A percentile compares a stretch with the other conserved stretches of the same genome.
These are phyloP conservation scores for Biston betularia DNA, from an alignment of 2,888 invertebrate genomes.

Conservation along the genomic window DNA sequence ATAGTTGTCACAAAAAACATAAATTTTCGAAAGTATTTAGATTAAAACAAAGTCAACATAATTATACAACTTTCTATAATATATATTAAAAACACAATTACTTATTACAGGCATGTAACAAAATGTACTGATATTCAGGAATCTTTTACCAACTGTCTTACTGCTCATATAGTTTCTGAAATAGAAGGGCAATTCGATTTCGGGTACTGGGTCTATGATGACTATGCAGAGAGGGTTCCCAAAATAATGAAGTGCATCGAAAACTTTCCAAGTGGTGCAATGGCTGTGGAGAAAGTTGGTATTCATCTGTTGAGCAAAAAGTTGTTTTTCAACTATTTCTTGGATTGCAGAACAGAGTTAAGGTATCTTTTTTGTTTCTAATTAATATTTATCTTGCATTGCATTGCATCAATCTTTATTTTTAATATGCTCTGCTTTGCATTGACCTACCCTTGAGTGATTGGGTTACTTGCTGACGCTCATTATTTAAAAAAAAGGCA, in stretches of 20 bases:
- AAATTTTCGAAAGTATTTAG: too few relatives aligned
- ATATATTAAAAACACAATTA: background rate
- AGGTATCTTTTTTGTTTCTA: constrained; percentile 50
- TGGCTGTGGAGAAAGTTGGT: constrained; percentile 58
- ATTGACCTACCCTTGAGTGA: too few relatives aligned
- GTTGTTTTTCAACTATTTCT: constrained; percentile 41
- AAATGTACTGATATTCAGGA: constrained; percentile 58
- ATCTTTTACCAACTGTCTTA: constrained; percentile 57
- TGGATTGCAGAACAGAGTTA: constrained; percentile 39
- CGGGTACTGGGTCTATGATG: constrained; percentile 43
- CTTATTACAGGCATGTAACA: constrained; percentile 63
- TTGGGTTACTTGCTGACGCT: too few relatives aligned
- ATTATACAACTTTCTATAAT: background rate
- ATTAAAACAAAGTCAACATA: background rate
- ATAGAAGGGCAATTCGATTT: constrained; percentile 32
- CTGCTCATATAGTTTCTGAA: constrained; percentile 50
- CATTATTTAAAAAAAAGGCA: too few relatives aligned
- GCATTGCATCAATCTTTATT: too few relatives aligned
- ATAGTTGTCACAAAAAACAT: too few relatives aligned
- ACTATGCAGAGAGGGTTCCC: constrained; percentile 53
- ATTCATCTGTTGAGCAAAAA: constrained; percentile 54
- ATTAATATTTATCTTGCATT: background rate
- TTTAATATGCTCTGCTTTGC: too few relatives aligned
- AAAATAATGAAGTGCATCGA: constrained; percentile 67
- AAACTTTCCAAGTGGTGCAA: constrained; percentile 67